Conservation (phyloP, 2,888 invertebrate species). For the Gandaritis pyraliata region DNA sequence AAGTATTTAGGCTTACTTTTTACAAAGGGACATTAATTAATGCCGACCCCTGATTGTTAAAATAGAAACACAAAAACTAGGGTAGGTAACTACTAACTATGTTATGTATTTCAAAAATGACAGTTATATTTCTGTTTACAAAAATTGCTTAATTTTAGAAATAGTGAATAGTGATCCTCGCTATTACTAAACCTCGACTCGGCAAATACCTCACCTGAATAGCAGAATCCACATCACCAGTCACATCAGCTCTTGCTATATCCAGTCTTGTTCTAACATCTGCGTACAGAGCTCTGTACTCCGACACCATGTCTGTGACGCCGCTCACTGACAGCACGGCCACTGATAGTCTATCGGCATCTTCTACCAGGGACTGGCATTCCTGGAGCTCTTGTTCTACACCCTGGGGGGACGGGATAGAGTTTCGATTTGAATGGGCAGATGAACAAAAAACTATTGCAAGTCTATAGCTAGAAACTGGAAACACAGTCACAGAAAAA, state of each 20-base stretch:
- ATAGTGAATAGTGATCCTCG: no score
- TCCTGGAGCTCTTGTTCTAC: conserved; percentile 70
- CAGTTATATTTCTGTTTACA: no score
- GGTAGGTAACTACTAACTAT: no score
- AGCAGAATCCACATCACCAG: conserved; percentile 71
- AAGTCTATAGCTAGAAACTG: no score
- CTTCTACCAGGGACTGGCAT: conserved; percentile 66
- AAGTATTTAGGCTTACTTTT: no score
- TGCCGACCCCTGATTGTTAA: no score
- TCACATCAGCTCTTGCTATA: conserved; percentile 67
- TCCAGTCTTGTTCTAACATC: conserved; percentile 68
- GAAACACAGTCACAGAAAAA: no score
- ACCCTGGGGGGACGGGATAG: conserved; percentile 49
- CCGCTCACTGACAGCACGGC: conserved; percentile 56
- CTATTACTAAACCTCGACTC: no score
- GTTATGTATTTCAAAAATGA: no score
- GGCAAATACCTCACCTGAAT: conserved; percentile 74
- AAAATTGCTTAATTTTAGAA: no score
- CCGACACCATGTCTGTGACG: conserved; percentile 67
- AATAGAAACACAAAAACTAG: no score
- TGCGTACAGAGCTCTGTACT: conserved; percentile 69
- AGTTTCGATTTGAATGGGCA: not conserved
- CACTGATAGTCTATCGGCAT: conserved; percentile 67
- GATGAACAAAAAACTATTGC: not conserved
- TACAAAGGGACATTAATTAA: no score